phyloP scores from a whole-genome alignment of 2,888 invertebrate species.

The Axea sp. region DNA sequence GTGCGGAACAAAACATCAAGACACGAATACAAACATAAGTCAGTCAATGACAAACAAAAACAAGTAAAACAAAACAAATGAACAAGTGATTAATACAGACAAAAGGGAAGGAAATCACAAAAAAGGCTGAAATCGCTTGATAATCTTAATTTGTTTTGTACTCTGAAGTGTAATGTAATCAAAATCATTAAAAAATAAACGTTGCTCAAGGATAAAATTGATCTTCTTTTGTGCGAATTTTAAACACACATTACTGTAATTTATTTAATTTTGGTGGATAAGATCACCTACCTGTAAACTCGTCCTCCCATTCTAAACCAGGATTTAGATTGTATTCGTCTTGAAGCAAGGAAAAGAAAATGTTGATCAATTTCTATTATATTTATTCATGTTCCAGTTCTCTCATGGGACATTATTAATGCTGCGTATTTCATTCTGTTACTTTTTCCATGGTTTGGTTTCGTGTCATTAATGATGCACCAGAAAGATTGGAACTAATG shows the following conservation, averaged over 20 bases:
- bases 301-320: conserved; percentile 99
- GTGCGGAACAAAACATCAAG: conserved; percentile 55
- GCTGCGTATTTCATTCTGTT: too few species aligned
- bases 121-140: too few species aligned
- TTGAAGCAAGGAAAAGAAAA: conserved; percentile 86
- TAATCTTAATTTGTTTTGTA: too few species aligned
- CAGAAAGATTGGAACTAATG: conserved; percentile 27
- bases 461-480: conserved; percentile 28
- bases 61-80: not conserved
- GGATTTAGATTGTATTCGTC: conserved; percentile 99
- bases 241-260: conserved; percentile 38
- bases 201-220: conserved; percentile 5
- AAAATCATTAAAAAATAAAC: conserved; percentile 23
- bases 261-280: conserved; percentile 70
- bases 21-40: conserved; percentile 43
- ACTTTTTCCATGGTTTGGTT: too few species aligned
- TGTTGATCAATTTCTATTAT: conserved; percentile 79
- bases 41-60: not conserved
- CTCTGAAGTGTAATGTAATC: too few species aligned
- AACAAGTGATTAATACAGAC: not conserved
- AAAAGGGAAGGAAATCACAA: too few species aligned
- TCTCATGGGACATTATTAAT: conserved; percentile 56
- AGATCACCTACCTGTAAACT: conserved; percentile 97
- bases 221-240: conserved; percentile 5
- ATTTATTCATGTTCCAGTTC: conserved; percentile 66